Evolutionary conservation across 30 jellyfish, hydroid and myxozoan species (phyloP), one percentile per base, ranked within the genome.

Genomic region (Pelagia noctiluca): DNA sequence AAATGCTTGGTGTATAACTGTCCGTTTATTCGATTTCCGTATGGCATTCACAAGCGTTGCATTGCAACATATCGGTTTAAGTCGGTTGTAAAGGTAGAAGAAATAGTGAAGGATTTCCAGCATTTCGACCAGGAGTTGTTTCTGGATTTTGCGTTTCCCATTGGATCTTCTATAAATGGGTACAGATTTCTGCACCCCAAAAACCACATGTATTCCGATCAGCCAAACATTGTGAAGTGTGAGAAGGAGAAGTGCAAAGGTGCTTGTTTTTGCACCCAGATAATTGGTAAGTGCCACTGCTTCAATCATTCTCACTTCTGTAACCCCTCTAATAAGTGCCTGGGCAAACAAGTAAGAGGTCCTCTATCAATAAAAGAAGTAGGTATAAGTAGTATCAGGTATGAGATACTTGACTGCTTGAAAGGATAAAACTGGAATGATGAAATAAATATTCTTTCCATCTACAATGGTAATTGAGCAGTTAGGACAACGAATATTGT

Each of bases 141-240:
- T 78, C 72, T 91, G 8, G 90, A 91, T 37, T 91, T 91, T 34
- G 98, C 98, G 0, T 91, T 91, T 48, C 98, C 98, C 4, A 91
- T 96, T 25, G 96, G 90, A 33, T 90, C 94, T 11, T 83, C 96
- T 5, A 85, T 86, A 5, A 86, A 86, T 75, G 98, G 93, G 16
- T 60, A 83, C 49, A 69, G 86, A 35, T 90, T 90, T 72, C 81
- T 60, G 63, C 35, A 50, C n/a, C 97, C 97, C 1, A 75, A 75
- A 46, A 84, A 83, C 54, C 86, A 94, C 5, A 54, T 90, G 31
- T 90, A 83, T 61, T 71, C 90, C 5, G 82, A 90, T 23, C 35
- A 60, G 31, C 89, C 85, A 30, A 13, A 33, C 63, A 92, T 74
- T 42, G 48, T 24, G 42, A 93, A 84, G 24, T 90, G 97, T 57